A percentile compares a stretch with the other conserved stretches of the same genome.
Conservation (phyloP, 2,797 vertebrate genomes). For the Rhabdomys pumilio region DNA sequence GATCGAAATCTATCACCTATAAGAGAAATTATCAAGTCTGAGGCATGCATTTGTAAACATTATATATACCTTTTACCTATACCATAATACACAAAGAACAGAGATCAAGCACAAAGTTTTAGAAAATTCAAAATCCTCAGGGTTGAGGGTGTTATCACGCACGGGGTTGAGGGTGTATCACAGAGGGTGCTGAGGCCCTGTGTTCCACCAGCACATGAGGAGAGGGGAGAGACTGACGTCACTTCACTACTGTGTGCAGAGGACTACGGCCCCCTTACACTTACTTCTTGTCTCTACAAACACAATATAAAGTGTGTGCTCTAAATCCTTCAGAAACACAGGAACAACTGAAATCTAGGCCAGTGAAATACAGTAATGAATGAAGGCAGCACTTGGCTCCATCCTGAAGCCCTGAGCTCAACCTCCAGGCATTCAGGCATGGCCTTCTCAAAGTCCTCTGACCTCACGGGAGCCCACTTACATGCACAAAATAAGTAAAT, state of each 20-base stretch:
- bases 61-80: not conserved
- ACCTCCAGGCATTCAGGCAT: too few relatives aligned
- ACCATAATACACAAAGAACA: not conserved
- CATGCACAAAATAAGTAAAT: not conserved
- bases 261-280: not conserved
- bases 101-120: constrained; percentile 9
- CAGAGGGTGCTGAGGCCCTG: not conserved
- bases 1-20: constrained; percentile 96
- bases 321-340: not conserved
- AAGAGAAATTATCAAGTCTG: constrained; percentile 70
- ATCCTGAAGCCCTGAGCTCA: not conserved
- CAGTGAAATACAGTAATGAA: not conserved
- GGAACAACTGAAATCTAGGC: not conserved
- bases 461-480: not conserved
- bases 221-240: not conserved
- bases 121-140: not conserved
- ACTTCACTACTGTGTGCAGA: not conserved
- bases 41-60: constrained; percentile 30
- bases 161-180: not conserved
- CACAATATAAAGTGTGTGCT: not conserved
- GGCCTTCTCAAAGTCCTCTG: not conserved
- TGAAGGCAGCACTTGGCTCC: not conserved
- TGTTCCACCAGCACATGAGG: not conserved
- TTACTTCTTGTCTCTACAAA: not conserved
- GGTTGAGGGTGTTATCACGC: not conserved